Base-by-base conservation (phyloP, 92 coral and sea anemone species). In the Virgularia gustaviana region DNA sequence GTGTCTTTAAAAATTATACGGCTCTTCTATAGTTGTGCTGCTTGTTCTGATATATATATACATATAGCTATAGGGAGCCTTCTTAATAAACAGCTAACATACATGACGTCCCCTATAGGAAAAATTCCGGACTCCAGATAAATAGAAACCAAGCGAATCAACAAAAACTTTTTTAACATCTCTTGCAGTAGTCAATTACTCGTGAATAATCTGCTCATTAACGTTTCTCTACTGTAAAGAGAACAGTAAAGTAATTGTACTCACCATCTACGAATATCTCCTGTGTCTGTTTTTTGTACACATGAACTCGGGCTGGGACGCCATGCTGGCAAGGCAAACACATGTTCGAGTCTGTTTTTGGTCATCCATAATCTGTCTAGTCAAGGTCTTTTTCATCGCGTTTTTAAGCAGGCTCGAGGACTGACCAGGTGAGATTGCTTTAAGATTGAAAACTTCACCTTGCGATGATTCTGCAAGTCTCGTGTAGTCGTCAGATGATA, bases 331-430 rank as follows among this genome's bases (percentile, higher is more conserved):
- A 35, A 83, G 72, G 57, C 99, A 94, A 84, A 86, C 86, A 70
- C 99, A 94, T 35, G 89, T 94, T 63, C 88, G 85, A 81, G 96
- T 89, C 63, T 63, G 62, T 34, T 67, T 73, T 56, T 94, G 99
- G 79, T 94, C 99, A 27, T 86, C 76, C 78, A 87, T 86, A 59
- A 94, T 89, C 62, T 94, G 99, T 73, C 89, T 91, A 30, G 74
- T 83, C 92, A 90, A 89, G 41, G 87, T 49, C 25, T 28, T 68
- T 68, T 51, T 68, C 75, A 68, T 49, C 18, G 75, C 75, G 23
- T 10, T 53, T 33, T 30, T 30, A 29, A 68, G 61, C 36, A 35
- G 51, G 2, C 55, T 68, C 9, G 43, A 49, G 60, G 60, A 68
- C 19, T 49, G 30, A 24, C 61, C 75, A 37, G 16, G 61, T 49